phyloP scores from a whole-genome alignment of 2,888 invertebrate genomes.

The Liopterus haemorrhoidalis region DNA sequence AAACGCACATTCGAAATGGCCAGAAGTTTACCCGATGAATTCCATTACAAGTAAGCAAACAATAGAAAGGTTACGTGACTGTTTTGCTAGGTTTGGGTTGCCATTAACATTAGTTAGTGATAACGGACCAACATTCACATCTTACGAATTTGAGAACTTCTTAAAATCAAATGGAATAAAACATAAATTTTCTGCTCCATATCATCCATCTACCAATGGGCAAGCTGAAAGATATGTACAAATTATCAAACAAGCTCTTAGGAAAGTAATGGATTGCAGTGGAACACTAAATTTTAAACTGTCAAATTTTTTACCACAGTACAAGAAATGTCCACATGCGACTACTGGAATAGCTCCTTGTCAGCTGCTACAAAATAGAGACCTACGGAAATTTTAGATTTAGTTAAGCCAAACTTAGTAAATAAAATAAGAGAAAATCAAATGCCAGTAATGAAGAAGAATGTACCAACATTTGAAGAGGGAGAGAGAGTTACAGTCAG shows the following conservation, averaged over 20 bases:
- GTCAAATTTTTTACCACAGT: conserved; percentile 15
- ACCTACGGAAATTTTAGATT: too few species aligned
- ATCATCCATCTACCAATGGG: conserved; percentile 1
- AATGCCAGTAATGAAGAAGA: too few species aligned
- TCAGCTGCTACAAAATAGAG: conserved; percentile 16
- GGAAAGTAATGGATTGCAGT: background rate
- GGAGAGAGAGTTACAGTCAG: too few species aligned
- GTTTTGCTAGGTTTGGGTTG: conserved; percentile 30
- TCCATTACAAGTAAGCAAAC: conserved; percentile 15
- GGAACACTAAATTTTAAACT: conserved; percentile 6
- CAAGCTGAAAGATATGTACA: conserved; percentile 2
- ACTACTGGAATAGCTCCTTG: conserved; percentile 21
- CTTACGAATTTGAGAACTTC: conserved; percentile 24
- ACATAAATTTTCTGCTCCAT: conserved; percentile 6
- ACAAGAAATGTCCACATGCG: conserved; percentile 21
- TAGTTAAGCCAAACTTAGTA: too few species aligned
- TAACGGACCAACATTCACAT: conserved; percentile 30
- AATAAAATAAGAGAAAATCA: too few species aligned
- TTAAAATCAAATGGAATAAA: background rate
- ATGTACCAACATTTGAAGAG: too few species aligned
- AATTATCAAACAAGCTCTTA: background rate
- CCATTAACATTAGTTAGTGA: conserved; percentile 30
- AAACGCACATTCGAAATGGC: conserved; percentile 26
- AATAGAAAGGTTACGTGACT: conserved; percentile 13
- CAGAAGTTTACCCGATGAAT: conserved; percentile 24